Base-by-base conservation (phyloP, 2,888 invertebrate genomes). In the Polydrusus cervinus region DNA sequence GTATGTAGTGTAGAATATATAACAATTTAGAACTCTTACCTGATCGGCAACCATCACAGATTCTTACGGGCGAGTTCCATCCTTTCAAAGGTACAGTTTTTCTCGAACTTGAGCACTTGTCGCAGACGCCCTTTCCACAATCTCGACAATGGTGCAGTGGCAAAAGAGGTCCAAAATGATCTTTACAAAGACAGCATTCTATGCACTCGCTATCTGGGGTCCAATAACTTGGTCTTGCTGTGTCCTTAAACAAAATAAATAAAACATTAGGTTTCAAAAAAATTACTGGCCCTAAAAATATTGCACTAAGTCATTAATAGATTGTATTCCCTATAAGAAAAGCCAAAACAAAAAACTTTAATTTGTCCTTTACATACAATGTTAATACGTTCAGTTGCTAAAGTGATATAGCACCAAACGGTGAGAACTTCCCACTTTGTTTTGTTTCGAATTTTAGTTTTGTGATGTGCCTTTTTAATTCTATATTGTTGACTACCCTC, bases 151-250 rank as follows among this genome's bases (percentile, higher is more conserved):
- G 93, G 85, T 93, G 94, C 40, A 89, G 87, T 16, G 87, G 81
- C 74, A 88, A 87, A 18, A 87, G 86, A 1, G 86, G 84, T 7
- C 89, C 89, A 84, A 95, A 95, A 25, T 86, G 85, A 34, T 86
- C 84, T 30, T 89, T 86, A 84, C 95, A 95, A 11, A 93, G 90
- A 76, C 87, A 88, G 84, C 95, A 95, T 69, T 87, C 86, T 18
- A 88, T 89, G 65, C 94, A 91, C 81, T 93, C 91, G 6, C 89
- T 89, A 85, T 95, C 95, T 0, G 95, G 93, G 40, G 92, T 90
- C 95, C 95, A 95, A 85, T 95, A 95, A 0, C 90, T 87, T 0
- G 95, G 95, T 47, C 94, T 88, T 9, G 92, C 93, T 7, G 92
- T 90, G 94, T 51, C 94, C 88, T 77, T 16, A 67, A 53, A 66